Evolutionary conservation across 2,113 vertebrate species (phyloP).

Genomic region (Tetrao urogallus): DNA sequence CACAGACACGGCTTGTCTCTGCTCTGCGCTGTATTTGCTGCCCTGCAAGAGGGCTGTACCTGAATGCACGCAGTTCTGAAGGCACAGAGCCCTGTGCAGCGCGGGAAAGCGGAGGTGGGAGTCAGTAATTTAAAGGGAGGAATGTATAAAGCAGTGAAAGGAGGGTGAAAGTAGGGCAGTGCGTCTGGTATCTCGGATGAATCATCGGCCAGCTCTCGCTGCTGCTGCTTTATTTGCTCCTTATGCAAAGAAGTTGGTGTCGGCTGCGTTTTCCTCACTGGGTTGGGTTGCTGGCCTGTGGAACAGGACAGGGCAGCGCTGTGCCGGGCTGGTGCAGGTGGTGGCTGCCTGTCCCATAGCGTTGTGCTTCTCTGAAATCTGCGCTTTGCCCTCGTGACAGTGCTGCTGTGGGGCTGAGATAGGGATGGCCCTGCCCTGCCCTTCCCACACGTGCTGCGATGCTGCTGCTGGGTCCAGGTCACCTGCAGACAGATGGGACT

Average conservation of each 20-base stretch:
- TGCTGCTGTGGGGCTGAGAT: background rate
- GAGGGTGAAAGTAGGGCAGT: background rate
- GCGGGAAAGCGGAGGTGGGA: background rate
- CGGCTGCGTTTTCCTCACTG: background rate
- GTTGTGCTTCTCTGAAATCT: background rate
- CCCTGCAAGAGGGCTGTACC: background rate
- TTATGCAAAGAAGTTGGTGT: background rate
- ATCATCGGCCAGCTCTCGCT: background rate
- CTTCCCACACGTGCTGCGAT: fast-evolving
- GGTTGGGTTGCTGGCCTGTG: background rate
- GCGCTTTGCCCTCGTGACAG: background rate
- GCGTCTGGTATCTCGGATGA: background rate
- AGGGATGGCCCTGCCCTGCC: background rate
- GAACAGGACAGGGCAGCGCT: background rate
- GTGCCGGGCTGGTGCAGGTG: background rate
- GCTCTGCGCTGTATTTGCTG: background rate
- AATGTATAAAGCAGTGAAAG: background rate
- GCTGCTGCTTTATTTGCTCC: background rate
- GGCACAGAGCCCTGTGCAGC: background rate
- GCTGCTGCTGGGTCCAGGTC: background rate
- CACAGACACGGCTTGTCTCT: background rate
- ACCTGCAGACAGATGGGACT: background rate
- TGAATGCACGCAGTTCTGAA: fast-evolving
- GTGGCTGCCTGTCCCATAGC: background rate
- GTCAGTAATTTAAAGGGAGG: background rate